phyloP scores from a whole-genome alignment of 1,140 invertebrate genomes.

The Akabosia matsudoensis region DNA sequence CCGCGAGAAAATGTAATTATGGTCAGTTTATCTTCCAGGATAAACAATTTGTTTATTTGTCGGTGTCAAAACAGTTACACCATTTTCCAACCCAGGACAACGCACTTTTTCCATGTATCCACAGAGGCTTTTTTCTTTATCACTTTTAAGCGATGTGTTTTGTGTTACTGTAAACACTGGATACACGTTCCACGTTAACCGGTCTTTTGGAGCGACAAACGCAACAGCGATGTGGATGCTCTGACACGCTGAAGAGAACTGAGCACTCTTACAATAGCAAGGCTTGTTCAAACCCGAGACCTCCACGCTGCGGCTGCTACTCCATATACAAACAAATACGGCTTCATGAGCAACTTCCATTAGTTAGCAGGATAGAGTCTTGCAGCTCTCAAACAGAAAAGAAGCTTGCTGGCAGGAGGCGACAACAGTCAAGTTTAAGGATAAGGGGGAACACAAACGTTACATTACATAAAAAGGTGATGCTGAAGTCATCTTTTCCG shows the following conservation, averaged over 20 bases:
- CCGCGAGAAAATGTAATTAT: too few species aligned
- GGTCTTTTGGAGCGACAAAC: slow-evolving; percentile 29
- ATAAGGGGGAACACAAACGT: background rate
- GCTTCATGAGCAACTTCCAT: background rate
- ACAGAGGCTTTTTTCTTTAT: background rate
- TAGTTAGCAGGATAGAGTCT: background rate
- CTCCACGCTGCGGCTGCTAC: background rate
- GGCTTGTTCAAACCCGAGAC: background rate
- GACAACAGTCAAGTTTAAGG: slow-evolving; percentile 12
- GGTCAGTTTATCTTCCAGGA: background rate
- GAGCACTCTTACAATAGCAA: slow-evolving; percentile 13
- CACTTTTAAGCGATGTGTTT: background rate
- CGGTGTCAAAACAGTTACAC: background rate
- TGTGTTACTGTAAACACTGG: background rate
- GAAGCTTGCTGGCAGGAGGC: background rate
- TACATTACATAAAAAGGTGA: too few species aligned
- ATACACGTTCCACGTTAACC: slow-evolving; percentile 23
- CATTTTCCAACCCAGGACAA: slow-evolving; percentile 1
- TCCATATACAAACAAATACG: background rate
- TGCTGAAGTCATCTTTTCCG: too few species aligned
- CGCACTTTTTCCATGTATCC: background rate
- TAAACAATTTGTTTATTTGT: background rate
- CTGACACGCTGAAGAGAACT: slow-evolving; percentile 28
- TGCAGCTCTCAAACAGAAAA: background rate
- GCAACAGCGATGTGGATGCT: slow-evolving; percentile 30